Conservation (phyloP, 2,797 vertebrate species). For the Carapus acus region DNA sequence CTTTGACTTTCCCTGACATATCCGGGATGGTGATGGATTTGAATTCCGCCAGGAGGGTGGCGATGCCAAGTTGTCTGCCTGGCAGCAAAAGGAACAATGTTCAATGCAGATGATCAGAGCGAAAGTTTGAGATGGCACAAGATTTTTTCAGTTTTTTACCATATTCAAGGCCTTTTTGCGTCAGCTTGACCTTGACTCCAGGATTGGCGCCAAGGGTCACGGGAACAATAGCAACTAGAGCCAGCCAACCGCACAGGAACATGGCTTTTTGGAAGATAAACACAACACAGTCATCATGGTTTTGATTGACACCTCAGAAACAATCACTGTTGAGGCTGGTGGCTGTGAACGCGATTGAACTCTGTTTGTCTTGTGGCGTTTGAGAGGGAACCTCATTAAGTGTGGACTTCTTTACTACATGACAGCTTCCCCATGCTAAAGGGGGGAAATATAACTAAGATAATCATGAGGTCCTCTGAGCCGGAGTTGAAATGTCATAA, state of each 20-base stretch:
- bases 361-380: no score
- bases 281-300: not conserved
- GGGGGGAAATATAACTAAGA: no score
- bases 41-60: slow-evolving; percentile 61
- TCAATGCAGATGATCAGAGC: not conserved
- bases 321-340: not conserved
- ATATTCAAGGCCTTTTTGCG: slow-evolving; percentile 73
- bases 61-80: slow-evolving; percentile 69
- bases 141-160: slow-evolving; percentile 46
- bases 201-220: slow-evolving; percentile 47
- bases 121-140: not conserved
- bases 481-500: slow-evolving; percentile 42
- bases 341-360: no score
- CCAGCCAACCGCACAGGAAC: slow-evolving; percentile 47
- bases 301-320: no score
- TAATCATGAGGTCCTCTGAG: slow-evolving; percentile 15
- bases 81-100: not conserved
- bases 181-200: slow-evolving; percentile 68
- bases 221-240: slow-evolving; percentile 49
- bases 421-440: no score
- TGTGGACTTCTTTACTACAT: no score
- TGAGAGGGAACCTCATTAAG: no score
- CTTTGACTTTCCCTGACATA: slow-evolving; percentile 55
- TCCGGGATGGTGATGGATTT: slow-evolving; percentile 65
- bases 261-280: slow-evolving; percentile 35